Evolutionary conservation across 2,888 invertebrate species (phyloP), one percentile per base, ranked within the genome.

Genomic region (Tolmerus cingulatus): DNA sequence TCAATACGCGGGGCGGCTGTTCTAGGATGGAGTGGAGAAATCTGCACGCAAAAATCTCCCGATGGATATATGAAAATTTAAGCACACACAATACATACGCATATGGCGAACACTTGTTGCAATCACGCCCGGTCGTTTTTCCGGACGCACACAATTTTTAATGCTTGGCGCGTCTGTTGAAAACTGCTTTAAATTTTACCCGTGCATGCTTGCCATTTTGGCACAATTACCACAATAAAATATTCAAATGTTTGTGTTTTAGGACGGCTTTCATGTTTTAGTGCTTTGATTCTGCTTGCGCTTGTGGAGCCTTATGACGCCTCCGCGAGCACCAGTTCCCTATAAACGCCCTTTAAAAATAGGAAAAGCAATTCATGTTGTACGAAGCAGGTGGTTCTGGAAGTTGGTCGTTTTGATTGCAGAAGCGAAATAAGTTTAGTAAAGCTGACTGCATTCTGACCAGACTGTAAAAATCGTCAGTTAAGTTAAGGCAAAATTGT

Each of bases 41-140:
- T 78, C 23, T 27, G 14, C 46, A 78, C 37, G 23, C 43, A 1
- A 40, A 78, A 78, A 27, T 46, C 46, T 19, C 46, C 78, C 78
- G 23, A 16, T 43, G 19, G 40, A 78, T 78, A 46, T 78, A 40
- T 78, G 78, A 78, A 78, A 43, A 78, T 78, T 78, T 78, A 40
- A 43, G 66, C 40, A 46, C 27, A 46, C 37, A 40, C 78, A 40
- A 40, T 27, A 27, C 40, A 46, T 16, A 46, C 37, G 23, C 78
- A 40, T 9, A 27, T 77, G 37, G 40, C 19, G 40, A 16, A 23
- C 43, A 78, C 78, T 78, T 78, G 78, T 78, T 78, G 78, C 78
- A 23, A 78, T 66, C 66, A 66, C 66, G 66, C 19, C 12, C 66
- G 12, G 66, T 5, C 23, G 23, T 23, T 66, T 57, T 57, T 27